Conservation (phyloP, 1,140 invertebrate species). For the Thaumatotibia leucotreta region DNA sequence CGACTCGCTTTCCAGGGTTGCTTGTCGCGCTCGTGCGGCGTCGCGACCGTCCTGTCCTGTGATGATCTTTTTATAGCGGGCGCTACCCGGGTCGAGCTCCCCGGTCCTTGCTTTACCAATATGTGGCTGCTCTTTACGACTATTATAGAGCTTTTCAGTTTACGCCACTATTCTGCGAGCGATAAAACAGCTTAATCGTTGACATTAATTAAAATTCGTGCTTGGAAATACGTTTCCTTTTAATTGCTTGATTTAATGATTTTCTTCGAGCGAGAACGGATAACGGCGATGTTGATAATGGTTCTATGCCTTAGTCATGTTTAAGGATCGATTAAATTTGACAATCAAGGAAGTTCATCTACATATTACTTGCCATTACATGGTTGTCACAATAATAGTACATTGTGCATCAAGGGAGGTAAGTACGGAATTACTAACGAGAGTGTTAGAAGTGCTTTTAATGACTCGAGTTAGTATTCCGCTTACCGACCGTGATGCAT, state of each 20-base stretch:
- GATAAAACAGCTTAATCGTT: constrained; percentile 7
- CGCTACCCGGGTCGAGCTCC: constrained; percentile 68
- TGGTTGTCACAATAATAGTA: too few relatives aligned
- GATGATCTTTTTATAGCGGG: constrained; percentile 77
- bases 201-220: constrained; percentile 2
- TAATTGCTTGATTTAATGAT: background rate
- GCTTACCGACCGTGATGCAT: too few relatives aligned
- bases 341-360: too few relatives aligned
- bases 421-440: too few relatives aligned
- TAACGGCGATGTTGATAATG: background rate
- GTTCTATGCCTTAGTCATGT: too few relatives aligned
- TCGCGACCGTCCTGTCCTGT: constrained; percentile 69
- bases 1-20: constrained; percentile 76
- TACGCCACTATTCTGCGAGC: constrained; percentile 6
- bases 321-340: too few relatives aligned
- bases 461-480: too few relatives aligned
- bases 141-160: constrained; percentile 22
- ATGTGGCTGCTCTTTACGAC: constrained; percentile 26
- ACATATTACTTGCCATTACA: too few relatives aligned
- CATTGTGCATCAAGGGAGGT: too few relatives aligned
- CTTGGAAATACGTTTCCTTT: background rate
- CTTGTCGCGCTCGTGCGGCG: constrained; percentile 71
- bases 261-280: background rate
- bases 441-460: too few relatives aligned
- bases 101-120: constrained; percentile 39